Conservation (phyloP, 2,888 invertebrate genomes). For the Ypsolopha sequella region DNA sequence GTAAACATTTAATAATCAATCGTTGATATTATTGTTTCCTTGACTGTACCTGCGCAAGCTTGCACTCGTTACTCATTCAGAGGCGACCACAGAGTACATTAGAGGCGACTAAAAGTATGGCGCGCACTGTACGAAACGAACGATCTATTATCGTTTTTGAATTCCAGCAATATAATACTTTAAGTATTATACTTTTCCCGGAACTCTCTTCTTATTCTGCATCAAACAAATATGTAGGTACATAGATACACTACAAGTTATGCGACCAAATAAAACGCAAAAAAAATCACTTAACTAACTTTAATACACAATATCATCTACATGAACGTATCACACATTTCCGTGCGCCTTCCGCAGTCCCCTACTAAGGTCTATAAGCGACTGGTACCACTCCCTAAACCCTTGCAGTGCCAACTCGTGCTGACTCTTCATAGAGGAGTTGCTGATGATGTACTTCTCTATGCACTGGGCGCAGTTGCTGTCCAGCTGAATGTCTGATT, state of each 20-base stretch:
- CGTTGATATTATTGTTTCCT: no score
- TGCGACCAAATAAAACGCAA: slow-evolving; percentile 13
- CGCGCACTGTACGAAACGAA: no score
- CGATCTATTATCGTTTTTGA: no score
- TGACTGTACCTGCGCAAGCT: no score
- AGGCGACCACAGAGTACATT: no score
- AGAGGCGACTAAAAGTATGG: no score
- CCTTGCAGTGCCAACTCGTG: slow-evolving; percentile 80
- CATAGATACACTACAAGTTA: not conserved
- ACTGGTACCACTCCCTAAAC: slow-evolving; percentile 75
- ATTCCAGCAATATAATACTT: no score
- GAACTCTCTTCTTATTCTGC: no score
- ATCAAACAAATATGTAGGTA: no score
- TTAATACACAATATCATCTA: slow-evolving; percentile 16
- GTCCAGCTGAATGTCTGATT: slow-evolving; percentile 65
- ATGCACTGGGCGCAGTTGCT: slow-evolving; percentile 69
- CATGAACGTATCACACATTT: slow-evolving; percentile 23
- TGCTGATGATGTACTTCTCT: slow-evolving; percentile 71
- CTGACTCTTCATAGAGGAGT: slow-evolving; percentile 75
- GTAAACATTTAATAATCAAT: no score
- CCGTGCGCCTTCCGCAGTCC: slow-evolving; percentile 80
- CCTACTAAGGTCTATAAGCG: slow-evolving; percentile 68
- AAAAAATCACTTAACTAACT: slow-evolving; percentile 28
- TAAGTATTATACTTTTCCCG: no score
- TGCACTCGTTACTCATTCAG: no score